Conservation (phyloP, 2,797 vertebrate species). For the Cynopterus sphinx region DNA sequence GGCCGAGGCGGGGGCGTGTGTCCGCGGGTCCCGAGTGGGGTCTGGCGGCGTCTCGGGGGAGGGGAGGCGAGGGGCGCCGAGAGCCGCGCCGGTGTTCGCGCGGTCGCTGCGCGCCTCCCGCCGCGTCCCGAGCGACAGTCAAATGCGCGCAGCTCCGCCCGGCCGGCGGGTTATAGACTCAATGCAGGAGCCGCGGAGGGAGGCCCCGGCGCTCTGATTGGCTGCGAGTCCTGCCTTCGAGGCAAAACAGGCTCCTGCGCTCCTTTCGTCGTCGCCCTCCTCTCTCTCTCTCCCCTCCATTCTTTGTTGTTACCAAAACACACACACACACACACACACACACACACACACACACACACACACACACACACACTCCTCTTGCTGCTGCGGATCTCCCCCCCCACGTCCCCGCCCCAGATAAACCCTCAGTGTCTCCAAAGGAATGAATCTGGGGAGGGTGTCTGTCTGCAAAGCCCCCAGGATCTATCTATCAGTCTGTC, state of each 20-base stretch:
- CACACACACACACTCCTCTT: neutral
- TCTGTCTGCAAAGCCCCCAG: neutral
- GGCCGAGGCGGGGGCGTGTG: constrained; percentile 30
- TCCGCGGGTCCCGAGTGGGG: constrained; percentile 13
- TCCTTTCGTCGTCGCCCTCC: constrained; percentile 41
- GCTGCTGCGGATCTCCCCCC: neutral
- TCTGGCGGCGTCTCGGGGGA: constrained; percentile 45
- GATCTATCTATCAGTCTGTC: neutral
- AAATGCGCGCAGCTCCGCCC: constrained; percentile 84
- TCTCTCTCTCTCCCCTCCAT: neutral
- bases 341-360: constrained; percentile 14
- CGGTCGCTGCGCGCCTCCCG: constrained; percentile 74
- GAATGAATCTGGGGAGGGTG: neutral
- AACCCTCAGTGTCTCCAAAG: neutral
- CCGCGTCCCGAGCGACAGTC: constrained; percentile 83
- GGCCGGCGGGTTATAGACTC: constrained; percentile 90
- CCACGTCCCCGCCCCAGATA: constrained; percentile 16
- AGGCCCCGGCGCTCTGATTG: constrained; percentile 93
- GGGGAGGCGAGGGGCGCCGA: constrained; percentile 55
- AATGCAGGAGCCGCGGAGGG: constrained; percentile 92
- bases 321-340: constrained; percentile 18
- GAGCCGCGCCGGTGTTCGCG: constrained; percentile 52
- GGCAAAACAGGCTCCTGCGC: constrained; percentile 86
- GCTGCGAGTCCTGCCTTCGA: constrained; percentile 89
- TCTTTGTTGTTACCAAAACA: constrained; percentile 78